Evolutionary conservation across 92 coral and sea anemone genomes (phyloP), one percentile per base, ranked within the genome.

Genomic region (Paramuricea clavata): DNA sequence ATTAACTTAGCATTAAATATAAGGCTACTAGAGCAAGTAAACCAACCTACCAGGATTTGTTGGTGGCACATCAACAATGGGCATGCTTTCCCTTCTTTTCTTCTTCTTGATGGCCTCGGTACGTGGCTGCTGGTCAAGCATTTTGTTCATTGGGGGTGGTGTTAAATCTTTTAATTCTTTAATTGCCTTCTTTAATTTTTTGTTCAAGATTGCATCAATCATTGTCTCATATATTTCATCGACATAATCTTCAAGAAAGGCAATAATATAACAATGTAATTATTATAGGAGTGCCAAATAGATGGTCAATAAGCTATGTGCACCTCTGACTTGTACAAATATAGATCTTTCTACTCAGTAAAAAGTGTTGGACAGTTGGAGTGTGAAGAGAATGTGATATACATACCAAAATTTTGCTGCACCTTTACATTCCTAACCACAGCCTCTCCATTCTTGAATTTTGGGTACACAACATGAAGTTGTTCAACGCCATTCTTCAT

Each of bases 101-200:
- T 76, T 69, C 56, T 72, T 81, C 19, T 47, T 44, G 19, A 83
- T 64, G 12, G 91, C 91, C 34, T 27, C 91, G 32, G 28, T 47
- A 15, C 65, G 42, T 78, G 87, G 68, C 49, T 88, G 70, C 59
- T 88, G 74, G 22, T 83, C 85, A 15, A 88, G 54, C 92, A 88
- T 88, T 27, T 87, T 50, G 26, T 81, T 81, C 91, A 87, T 87
- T 2, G 87, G 87, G 30, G 33, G 32, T 47, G 91, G 91, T 43
- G 84, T 60, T 87, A 73, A 72, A 19, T 41, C 65, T 31, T 76
- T 49, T 47, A 78, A 35, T 56, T 59, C 49, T 9, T 60, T 31
- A 8, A 17, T 27, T 0, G 78, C 86, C 0, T 65, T 28, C 15
- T 62, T 27, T 15, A 81, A 31, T 12, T 56, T 56, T 1, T 68